A percentile compares a stretch with the other conserved stretches of the same genome.
Evolutionary conservation across 2,797 vertebrate species (phyloP).

Genomic region (Muscicapa comitata): DNA sequence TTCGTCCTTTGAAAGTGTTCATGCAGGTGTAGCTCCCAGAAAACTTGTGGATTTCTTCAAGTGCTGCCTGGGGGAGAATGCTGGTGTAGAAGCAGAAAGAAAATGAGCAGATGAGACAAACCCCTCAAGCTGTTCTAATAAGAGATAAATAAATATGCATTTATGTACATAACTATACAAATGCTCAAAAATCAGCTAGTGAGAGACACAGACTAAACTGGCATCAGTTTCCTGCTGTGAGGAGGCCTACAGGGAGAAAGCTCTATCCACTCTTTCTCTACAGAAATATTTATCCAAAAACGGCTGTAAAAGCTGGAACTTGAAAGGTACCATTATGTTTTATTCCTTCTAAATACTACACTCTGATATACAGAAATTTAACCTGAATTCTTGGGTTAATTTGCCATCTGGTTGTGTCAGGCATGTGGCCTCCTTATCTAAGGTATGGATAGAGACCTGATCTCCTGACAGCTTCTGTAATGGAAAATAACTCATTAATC

Average conservation of each 20-base stretch:
- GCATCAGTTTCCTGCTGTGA: background rate
- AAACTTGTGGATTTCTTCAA: constrained; percentile 97
- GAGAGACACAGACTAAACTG: background rate
- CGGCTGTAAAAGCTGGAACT: background rate
- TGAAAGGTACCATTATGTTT: background rate
- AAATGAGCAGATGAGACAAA: background rate
- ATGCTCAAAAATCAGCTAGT: background rate
- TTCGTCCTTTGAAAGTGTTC: constrained; percentile 98
- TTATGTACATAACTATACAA: fast-evolving
- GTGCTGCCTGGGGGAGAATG: constrained; percentile 92
- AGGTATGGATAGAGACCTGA: background rate
- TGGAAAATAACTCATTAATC: background rate
- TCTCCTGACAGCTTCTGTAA: background rate
- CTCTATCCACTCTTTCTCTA: background rate
- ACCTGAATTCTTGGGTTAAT: background rate
- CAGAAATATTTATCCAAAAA: background rate
- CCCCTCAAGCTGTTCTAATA: background rate
- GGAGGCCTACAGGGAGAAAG: background rate
- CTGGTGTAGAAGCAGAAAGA: constrained; percentile 64
- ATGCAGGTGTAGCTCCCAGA: constrained; percentile 96
- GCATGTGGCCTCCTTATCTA: background rate
- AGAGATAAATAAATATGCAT: background rate
- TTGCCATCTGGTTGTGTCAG: background rate
- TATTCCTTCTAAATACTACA: background rate
- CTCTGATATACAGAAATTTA: background rate